phyloP scores from a whole-genome alignment of 2,113 vertebrate species.

The Equus przewalskii region DNA sequence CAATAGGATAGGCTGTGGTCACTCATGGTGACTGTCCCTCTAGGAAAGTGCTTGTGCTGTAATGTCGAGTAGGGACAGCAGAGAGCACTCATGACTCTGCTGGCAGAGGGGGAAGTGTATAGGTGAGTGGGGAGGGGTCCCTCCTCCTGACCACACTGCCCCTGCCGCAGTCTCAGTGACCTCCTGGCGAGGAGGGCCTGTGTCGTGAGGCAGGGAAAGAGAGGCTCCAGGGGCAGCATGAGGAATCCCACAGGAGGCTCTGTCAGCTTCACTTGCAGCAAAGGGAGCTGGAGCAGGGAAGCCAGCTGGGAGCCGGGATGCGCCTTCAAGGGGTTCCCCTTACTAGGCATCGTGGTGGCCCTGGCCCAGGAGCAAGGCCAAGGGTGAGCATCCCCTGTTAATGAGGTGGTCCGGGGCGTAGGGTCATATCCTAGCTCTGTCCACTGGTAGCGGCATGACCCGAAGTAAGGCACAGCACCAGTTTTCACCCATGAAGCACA shows the following conservation, averaged over 20 bases:
- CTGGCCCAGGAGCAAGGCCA: background rate
- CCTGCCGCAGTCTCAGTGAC: background rate
- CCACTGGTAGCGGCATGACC: background rate
- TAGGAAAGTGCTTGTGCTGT: background rate
- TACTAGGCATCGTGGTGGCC: background rate
- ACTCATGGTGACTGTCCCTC: background rate
- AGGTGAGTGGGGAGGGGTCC: too few species aligned
- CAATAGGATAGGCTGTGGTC: fast-evolving
- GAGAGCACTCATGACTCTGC: fast-evolving
- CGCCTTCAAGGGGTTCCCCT: fast-evolving
- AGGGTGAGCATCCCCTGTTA: fast-evolving
- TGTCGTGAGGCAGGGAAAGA: background rate
- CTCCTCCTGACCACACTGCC: fast-evolving
- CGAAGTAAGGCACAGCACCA: fast-evolving
- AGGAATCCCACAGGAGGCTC: background rate
- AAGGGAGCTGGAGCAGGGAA: background rate
- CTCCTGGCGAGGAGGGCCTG: background rate
- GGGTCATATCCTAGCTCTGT: background rate
- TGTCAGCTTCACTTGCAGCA: fast-evolving
- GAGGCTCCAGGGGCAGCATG: fast-evolving
- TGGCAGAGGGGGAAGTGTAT: fast-evolving
- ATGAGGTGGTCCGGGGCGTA: fast-evolving
- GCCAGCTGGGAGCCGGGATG: background rate
- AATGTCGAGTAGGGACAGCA: background rate
- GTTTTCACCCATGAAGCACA: fast-evolving